Conservation (phyloP, 2,797 vertebrate genomes). For the Poecilia velifera region DNA sequence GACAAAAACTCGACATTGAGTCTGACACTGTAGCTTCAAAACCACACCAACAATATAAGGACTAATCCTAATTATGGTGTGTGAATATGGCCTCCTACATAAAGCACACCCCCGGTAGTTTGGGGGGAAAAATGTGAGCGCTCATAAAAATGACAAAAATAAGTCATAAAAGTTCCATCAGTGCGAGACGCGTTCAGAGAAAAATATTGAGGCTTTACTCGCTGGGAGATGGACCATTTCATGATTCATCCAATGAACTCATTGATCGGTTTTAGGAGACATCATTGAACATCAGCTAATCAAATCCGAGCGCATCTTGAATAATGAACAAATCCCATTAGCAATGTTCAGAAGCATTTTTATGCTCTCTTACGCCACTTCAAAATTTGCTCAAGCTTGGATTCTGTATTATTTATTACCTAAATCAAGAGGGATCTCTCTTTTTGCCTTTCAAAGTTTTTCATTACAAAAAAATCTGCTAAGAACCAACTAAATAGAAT, state of each 20-base stretch:
- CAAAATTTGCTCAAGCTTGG: slow-evolving; percentile 69
- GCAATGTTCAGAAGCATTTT: slow-evolving; percentile 71
- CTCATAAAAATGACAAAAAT: slow-evolving; percentile 29
- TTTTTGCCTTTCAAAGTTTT: slow-evolving; percentile 44
- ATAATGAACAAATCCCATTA: slow-evolving; percentile 68
- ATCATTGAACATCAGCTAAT: slow-evolving; percentile 65
- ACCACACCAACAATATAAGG: neutral
- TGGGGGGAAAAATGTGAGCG: neutral
- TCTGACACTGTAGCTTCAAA: neutral
- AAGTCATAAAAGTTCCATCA: slow-evolving; percentile 49
- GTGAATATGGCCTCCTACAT: slow-evolving; percentile 28
- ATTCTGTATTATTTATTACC: slow-evolving; percentile 74
- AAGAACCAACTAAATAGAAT: slow-evolving; percentile 26
- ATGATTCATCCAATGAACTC: slow-evolving; percentile 53
- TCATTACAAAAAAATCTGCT: slow-evolving; percentile 32
- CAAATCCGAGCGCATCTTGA: slow-evolving; percentile 66
- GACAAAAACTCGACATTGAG: neutral
- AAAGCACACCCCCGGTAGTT: slow-evolving; percentile 21
- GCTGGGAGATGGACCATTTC: slow-evolving; percentile 46
- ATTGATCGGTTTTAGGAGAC: slow-evolving; percentile 60
- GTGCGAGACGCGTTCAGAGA: slow-evolving; percentile 40
- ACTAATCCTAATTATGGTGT: slow-evolving; percentile 31
- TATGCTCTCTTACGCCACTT: slow-evolving; percentile 67
- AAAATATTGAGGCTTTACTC: slow-evolving; percentile 68
- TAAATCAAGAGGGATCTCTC: slow-evolving; percentile 42